phyloP scores from a whole-genome alignment of 2,113 vertebrate genomes.

The Pimephales promelas region DNA sequence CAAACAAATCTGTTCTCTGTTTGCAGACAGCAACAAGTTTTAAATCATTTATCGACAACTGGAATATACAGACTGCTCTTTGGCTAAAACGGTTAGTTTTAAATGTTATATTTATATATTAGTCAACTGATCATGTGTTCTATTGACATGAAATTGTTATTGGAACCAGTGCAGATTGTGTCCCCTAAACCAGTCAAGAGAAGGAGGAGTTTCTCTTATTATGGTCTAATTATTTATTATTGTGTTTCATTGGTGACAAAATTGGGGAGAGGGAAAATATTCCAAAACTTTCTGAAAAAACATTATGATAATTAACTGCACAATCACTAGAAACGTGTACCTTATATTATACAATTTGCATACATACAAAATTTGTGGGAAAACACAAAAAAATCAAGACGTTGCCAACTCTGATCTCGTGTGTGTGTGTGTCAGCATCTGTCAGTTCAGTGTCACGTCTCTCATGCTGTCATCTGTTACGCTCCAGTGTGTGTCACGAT shows the following conservation, averaged over 20 bases:
- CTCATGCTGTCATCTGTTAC: constrained; percentile 2
- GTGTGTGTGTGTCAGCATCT: neutral
- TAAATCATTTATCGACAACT: constrained; percentile 95
- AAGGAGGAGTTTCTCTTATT: neutral
- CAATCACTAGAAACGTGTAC: no score
- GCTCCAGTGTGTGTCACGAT: constrained; percentile 89
- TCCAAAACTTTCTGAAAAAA: no score
- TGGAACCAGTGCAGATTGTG: neutral
- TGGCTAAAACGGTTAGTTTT: constrained; percentile 91
- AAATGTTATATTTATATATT: neutral
- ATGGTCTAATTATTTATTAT: no score
- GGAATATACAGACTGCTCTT: constrained; percentile 94
- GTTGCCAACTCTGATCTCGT: neutral
- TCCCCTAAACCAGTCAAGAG: neutral
- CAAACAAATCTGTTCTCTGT: constrained; percentile 42
- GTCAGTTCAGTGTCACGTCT: neutral
- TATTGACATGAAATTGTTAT: neutral
- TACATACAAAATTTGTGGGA: no score
- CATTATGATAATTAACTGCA: no score
- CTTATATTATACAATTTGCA: no score
- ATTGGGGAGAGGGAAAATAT: no score
- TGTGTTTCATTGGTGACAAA: no score
- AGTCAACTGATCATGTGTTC: neutral
- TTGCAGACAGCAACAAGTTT: constrained; percentile 92
- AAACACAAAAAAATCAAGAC: neutral